Percentiles rank a stretch among this genome's conserved stretches.
These are phyloP conservation scores for Eupsittula cactorum DNA, from an alignment of 2,113 vertebrate genomes.

Conservation along the genomic window DNA sequence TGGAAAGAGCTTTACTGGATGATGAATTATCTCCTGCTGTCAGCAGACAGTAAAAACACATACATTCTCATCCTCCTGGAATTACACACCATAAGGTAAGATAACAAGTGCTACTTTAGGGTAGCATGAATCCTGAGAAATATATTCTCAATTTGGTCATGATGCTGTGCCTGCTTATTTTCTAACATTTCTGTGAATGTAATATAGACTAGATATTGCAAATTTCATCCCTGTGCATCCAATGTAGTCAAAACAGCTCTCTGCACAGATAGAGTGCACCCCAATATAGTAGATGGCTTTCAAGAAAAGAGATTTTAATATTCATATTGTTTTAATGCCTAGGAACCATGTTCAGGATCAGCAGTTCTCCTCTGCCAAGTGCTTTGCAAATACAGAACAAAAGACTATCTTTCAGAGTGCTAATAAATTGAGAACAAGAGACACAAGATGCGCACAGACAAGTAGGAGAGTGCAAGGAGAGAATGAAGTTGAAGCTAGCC, in stretches of 20 bases:
- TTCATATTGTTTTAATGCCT: background rate
- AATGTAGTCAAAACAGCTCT: background rate
- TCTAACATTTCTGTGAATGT: background rate
- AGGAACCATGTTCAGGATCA: background rate
- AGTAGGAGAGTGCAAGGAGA: background rate
- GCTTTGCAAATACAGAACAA: background rate
- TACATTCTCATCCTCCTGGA: constrained; percentile 9
- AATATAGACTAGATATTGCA: background rate
- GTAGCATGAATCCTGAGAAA: background rate
- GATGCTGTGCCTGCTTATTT: background rate
- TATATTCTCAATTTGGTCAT: background rate
- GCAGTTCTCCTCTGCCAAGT: background rate
- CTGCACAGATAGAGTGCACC: background rate
- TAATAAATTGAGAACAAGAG: background rate
- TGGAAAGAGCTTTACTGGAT: constrained; percentile 66
- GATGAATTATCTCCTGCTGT: constrained; percentile 60
- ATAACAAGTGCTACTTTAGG: background rate
- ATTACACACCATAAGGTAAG: background rate
- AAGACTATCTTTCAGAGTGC: background rate
- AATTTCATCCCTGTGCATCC: background rate
- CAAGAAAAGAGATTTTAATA: background rate
- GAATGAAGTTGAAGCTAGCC: background rate
- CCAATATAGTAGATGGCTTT: background rate
- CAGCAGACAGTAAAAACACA: constrained; percentile 19
- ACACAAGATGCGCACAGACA: background rate